Evolutionary conservation across 2,113 vertebrate species (phyloP), one percentile per base, ranked within the genome.

Genomic region (Eulacestoma nigropectus): DNA sequence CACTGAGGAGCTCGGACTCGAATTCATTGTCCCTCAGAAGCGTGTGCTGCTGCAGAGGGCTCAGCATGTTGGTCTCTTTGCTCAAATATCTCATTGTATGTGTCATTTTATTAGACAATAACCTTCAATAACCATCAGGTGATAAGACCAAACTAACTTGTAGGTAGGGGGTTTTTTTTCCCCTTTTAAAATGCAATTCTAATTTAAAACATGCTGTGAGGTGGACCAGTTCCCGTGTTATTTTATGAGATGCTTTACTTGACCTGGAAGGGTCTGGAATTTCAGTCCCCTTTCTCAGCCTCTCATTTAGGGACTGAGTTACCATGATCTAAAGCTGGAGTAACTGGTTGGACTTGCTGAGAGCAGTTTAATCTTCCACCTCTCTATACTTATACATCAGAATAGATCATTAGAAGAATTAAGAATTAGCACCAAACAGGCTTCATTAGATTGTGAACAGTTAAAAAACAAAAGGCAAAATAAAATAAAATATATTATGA

Each of bases 101-200:
- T 65, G 29, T 53, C 20, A 7, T 88, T 83, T 87, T 67, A 29
- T 85, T 83, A 37, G 79, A 53, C 37, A 90, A 32, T 63, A 57
- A 73, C 57, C 32, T 83, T 73, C 74, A 39, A 3, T 89, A 65
- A 32, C 22, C 13, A 42, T 35, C 20, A 76, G 53, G 33, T 91
- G 50, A 37, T 73, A 78, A 67, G 87, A 68, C 6, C 20, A 68
- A 69, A 75, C 42, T 47, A 37, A 46, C 39, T 44, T 18, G 20
- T 30, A 16, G 6, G 15, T 27, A 59, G 25, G 10, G 11, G 0
- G 0, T 2, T 32, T 42, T 1, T 3, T 37, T 46, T 16, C 11
- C 35, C 7, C 26, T 33, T 68, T 53, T 32, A 57, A 68, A 81
- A 87, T 27, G 21, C 11, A 65, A 2, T 81, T 77, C 59, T 89